These are phyloP conservation scores for Sipha flava DNA, from an alignment of 1,140 invertebrate species.

Conservation along the genomic window DNA sequence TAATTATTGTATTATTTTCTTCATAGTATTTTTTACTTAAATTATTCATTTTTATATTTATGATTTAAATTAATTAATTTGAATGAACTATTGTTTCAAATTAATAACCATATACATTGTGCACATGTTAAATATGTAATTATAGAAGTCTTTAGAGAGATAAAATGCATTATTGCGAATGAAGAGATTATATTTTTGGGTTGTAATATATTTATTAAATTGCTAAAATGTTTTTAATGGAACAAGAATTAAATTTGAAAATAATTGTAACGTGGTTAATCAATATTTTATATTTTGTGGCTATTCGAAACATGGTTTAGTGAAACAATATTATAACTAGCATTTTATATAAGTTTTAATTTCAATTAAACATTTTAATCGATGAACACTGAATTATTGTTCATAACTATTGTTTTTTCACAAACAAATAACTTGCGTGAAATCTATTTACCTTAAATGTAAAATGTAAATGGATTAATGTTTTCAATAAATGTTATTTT, in stretches of 20 bases:
- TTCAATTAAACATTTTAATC: background rate
- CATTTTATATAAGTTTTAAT: background rate
- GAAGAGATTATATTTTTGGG: background rate
- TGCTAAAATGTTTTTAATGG: background rate
- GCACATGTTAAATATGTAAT: background rate
- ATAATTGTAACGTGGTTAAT: background rate
- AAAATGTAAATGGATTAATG: background rate
- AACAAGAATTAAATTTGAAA: background rate
- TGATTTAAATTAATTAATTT: too few relatives aligned
- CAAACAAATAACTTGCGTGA: background rate
- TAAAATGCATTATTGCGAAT: background rate
- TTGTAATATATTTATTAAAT: background rate
- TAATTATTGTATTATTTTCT: background rate
- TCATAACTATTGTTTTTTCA: background rate
- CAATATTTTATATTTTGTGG: background rate
- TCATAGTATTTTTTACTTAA: background rate
- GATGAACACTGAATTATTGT: too few relatives aligned
- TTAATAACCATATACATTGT: too few relatives aligned
- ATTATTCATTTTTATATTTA: background rate
- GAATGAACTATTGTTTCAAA: too few relatives aligned
- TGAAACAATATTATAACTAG: background rate
- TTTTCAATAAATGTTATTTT: constrained; percentile 8
- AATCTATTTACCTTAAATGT: background rate
- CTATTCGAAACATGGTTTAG: background rate
- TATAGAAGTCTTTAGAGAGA: background rate